phyloP scores from a whole-genome alignment of 2,113 vertebrate species.

The Nibea albiflora region DNA sequence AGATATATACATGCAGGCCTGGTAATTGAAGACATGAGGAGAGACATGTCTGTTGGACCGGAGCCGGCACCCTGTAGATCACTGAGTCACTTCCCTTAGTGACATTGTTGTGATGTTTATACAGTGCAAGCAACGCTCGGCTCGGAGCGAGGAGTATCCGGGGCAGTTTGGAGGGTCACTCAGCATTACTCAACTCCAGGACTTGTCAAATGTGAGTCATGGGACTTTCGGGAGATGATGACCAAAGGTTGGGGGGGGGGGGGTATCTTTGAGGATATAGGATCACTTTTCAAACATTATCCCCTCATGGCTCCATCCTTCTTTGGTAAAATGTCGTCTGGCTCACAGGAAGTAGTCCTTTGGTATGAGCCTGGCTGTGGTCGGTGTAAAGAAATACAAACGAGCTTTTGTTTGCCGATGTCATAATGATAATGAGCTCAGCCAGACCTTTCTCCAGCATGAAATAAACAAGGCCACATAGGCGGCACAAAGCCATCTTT shows the following conservation, averaged over 20 bases:
- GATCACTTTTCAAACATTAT: not conserved
- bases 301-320: not conserved
- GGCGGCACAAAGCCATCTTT: too few species aligned
- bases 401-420: too few species aligned
- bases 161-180: conserved; percentile 31
- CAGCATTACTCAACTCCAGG: conserved; percentile 31
- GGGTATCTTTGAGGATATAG: not conserved
- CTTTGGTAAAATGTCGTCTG: not conserved
- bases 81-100: conserved; percentile 76
- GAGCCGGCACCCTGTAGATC: conserved; percentile 2
- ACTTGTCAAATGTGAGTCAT: conserved; percentile 59
- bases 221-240: not conserved
- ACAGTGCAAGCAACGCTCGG: not conserved
- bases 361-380: too few species aligned
- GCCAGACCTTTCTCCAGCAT: too few species aligned
- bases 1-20: conserved; percentile 13
- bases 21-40: conserved; percentile 43
- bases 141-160: conserved; percentile 16
- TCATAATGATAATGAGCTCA: too few species aligned
- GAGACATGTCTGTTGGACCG: not conserved
- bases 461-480: too few species aligned
- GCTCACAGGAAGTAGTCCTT: too few species aligned
- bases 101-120: conserved; percentile 56
- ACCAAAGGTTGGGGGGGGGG: not conserved
- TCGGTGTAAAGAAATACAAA: too few species aligned